Evolutionary conservation across 2,797 vertebrate species (phyloP).

Genomic region (Spinus pinus): DNA sequence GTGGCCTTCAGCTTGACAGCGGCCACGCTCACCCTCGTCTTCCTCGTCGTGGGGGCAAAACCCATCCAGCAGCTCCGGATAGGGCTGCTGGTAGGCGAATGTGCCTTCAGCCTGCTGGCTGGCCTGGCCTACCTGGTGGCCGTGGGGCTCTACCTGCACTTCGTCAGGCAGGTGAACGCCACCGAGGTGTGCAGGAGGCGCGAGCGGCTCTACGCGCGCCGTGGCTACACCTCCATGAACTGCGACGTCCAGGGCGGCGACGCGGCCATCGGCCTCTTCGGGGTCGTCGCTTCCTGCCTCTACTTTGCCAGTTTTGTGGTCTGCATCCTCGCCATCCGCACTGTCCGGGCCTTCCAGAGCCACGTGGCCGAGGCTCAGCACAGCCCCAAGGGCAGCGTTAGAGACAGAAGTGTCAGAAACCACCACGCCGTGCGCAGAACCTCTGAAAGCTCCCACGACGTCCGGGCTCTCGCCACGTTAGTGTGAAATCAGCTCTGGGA

Average conservation of each 20-base stretch:
- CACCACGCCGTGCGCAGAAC: fast-evolving
- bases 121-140: conserved; percentile 78
- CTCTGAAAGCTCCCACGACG: background rate
- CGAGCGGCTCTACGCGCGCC: conserved; percentile 82
- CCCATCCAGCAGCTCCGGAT: conserved; percentile 71
- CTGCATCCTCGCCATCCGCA: conserved; percentile 71
- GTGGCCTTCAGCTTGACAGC: conserved; percentile 79
- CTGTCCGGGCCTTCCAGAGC: conserved; percentile 25
- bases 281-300: conserved; percentile 82
- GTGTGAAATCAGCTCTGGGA: conserved; percentile 25
- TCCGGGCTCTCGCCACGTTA: conserved; percentile 28
- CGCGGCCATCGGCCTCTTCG: conserved; percentile 87
- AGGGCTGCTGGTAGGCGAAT: conserved; percentile 75
- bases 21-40: conserved; percentile 80
- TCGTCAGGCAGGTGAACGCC: conserved; percentile 83
- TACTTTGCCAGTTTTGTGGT: conserved; percentile 78
- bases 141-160: conserved; percentile 87
- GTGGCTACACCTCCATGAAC: conserved; percentile 92
- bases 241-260: conserved; percentile 88
- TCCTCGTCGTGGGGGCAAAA: conserved; percentile 81
- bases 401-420: background rate
- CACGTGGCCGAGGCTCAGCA: fast-evolving
- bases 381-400: background rate
- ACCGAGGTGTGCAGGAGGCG: conserved; percentile 84
- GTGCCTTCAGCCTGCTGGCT: conserved; percentile 81